phyloP scores from a whole-genome alignment of 1,140 invertebrate genomes.

The Pseudoatta argentina region DNA sequence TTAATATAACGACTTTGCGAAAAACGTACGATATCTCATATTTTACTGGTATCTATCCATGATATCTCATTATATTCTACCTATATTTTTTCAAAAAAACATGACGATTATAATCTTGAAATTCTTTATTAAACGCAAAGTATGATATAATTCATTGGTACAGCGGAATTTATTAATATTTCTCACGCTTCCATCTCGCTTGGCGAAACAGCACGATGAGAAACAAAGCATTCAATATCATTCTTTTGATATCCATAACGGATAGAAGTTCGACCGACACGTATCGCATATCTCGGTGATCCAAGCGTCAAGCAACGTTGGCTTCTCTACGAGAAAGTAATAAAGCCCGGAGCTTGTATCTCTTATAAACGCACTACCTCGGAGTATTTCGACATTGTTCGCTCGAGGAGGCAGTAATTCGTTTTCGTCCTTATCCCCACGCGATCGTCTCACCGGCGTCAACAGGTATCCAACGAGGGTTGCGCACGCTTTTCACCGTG shows the following conservation, averaged over 20 bases:
- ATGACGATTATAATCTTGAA: slow-evolving; percentile 26
- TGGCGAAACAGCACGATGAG: neutral
- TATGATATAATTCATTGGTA: neutral
- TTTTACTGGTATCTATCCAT: neutral
- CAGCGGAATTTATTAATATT: slow-evolving; percentile 16
- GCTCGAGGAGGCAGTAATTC: slow-evolving; percentile 54
- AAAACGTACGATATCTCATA: neutral
- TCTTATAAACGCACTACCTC: slow-evolving; percentile 7
- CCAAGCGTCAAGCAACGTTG: neutral
- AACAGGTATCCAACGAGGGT: slow-evolving; percentile 60
- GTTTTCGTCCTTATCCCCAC: neutral
- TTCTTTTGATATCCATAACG: slow-evolving; percentile 20
- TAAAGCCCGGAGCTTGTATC: slow-evolving; percentile 25
- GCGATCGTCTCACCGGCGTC: slow-evolving; percentile 49
- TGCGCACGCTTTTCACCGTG: neutral
- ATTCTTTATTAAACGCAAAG: slow-evolving; percentile 19
- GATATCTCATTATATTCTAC: slow-evolving; percentile 19
- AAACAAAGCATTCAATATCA: slow-evolving; percentile 27
- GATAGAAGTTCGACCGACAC: neutral
- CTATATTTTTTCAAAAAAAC: neutral
- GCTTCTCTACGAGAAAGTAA: neutral
- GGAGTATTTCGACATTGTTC: slow-evolving; percentile 29
- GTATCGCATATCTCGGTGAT: neutral
- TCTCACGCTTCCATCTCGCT: neutral
- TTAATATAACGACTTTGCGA: slow-evolving; percentile 23